Evolutionary conservation across 2,797 vertebrate species (phyloP).

Genomic region (Tokudaia tokunoshimensis): DNA sequence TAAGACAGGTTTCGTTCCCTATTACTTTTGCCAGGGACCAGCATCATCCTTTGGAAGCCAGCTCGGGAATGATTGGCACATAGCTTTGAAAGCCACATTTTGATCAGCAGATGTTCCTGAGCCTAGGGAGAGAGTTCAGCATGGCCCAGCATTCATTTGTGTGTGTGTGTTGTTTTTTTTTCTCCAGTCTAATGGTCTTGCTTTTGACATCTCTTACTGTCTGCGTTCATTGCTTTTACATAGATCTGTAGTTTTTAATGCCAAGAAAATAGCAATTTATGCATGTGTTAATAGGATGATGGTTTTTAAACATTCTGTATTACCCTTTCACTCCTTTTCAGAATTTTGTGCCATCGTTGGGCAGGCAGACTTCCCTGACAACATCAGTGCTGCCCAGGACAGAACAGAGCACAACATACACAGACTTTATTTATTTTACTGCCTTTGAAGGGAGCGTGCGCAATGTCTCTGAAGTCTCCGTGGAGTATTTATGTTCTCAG

Average conservation of each 20-base stretch:
- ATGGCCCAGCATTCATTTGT: not conserved
- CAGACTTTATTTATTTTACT: constrained; percentile 92
- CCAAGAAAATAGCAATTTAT: constrained; percentile 35
- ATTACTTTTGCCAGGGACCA: not conserved
- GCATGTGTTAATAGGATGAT: not conserved
- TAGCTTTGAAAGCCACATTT: constrained; percentile 63
- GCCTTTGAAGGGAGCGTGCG: constrained; percentile 89
- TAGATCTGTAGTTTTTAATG: not conserved
- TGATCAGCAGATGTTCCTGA: constrained; percentile 69
- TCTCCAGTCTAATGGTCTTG: not conserved
- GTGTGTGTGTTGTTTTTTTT: not conserved
- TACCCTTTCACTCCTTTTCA: constrained; percentile 76
- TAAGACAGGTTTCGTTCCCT: not conserved
- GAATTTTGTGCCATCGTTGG: constrained; percentile 85
- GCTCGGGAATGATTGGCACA: not conserved
- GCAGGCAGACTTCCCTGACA: constrained; percentile 87
- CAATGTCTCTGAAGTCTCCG: constrained; percentile 89
- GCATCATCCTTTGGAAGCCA: constrained; percentile 47
- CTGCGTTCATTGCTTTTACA: not conserved
- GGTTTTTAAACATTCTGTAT: not conserved
- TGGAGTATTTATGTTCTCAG: constrained; percentile 92
- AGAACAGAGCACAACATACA: constrained; percentile 73
- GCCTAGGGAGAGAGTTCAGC: constrained; percentile 47
- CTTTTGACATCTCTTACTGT: not conserved
- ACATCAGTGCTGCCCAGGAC: constrained; percentile 79